These are phyloP conservation scores for Scaptomyza polygonia DNA, from an alignment of 2,888 invertebrate genomes.

Conservation along the genomic window DNA sequence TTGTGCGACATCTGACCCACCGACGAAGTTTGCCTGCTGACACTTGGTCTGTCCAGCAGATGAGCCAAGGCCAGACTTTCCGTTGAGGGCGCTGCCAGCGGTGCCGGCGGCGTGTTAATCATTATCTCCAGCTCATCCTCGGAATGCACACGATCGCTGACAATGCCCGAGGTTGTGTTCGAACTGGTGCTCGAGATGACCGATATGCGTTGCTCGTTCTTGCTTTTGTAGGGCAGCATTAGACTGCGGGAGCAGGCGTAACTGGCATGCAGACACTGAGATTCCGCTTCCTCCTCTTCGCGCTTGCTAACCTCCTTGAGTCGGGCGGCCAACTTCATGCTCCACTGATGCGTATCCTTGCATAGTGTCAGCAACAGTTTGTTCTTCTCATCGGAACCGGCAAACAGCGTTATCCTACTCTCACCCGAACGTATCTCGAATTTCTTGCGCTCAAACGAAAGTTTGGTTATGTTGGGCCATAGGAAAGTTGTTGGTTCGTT, in stretches of 20 bases:
- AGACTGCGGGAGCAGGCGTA: constrained; percentile 89
- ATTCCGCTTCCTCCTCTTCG: constrained; percentile 94
- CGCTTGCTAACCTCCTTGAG: constrained; percentile 92
- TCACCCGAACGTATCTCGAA: constrained; percentile 97
- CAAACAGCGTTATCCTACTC: constrained; percentile 94
- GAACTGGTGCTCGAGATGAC: constrained; percentile 97
- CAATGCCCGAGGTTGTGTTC: constrained; percentile 98
- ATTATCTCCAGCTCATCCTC: constrained; percentile 96
- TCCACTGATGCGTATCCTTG: constrained; percentile 97
- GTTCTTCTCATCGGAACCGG: constrained; percentile 96
- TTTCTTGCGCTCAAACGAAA: constrained; percentile 98
- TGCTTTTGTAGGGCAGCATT: constrained; percentile 87
- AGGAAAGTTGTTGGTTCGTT: constrained; percentile 91
- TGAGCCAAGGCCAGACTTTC: constrained; percentile 93
- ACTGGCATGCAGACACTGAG: constrained; percentile 88
- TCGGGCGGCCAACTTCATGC: constrained; percentile 95
- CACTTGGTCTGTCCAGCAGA: constrained; percentile 87
- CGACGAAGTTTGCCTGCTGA: constrained; percentile 86
- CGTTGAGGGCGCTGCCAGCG: constrained; percentile 90
- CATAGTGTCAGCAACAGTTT: constrained; percentile 94
- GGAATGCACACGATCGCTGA: constrained; percentile 97
- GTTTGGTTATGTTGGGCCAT: constrained; percentile 97
- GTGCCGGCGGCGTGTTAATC: constrained; percentile 92
- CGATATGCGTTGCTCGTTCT: constrained; percentile 92
- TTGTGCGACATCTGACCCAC: constrained; percentile 84